A percentile compares a stretch with the other conserved stretches of the same genome.
Conservation (phyloP, 2,888 invertebrate genomes). For the Drosophila fungiperda region DNA sequence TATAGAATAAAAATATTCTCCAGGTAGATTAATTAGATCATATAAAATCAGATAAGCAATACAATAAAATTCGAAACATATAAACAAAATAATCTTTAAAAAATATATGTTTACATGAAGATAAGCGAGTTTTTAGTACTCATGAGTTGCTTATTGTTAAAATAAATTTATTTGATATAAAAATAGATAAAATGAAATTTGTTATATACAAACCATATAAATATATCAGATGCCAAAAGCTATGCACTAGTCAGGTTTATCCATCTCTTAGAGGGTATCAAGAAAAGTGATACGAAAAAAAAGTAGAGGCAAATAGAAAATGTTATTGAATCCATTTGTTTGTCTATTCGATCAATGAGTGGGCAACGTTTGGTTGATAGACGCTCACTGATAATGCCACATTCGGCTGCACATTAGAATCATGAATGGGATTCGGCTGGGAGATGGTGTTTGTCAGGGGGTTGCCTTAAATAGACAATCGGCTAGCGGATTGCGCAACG, state of each 20-base stretch:
- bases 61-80: neutral
- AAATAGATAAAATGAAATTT: neutral
- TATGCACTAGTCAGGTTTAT: neutral
- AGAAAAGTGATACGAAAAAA: slow-evolving; percentile 25
- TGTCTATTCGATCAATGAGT: slow-evolving; percentile 34
- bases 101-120: neutral
- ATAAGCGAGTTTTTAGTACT: neutral
- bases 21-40: neutral
- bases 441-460: slow-evolving; percentile 17
- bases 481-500: slow-evolving; percentile 34
- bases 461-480: slow-evolving; percentile 28
- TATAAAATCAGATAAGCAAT: neutral
- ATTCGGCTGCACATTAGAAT: slow-evolving; percentile 48
- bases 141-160: neutral
- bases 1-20: neutral
- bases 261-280: neutral
- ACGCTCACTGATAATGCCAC: slow-evolving; percentile 36
- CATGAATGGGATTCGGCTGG: slow-evolving; percentile 66
- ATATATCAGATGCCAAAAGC: neutral
- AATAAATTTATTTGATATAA: neutral
- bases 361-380: slow-evolving; percentile 13
- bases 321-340: slow-evolving; percentile 32
- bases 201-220: too few relatives aligned
- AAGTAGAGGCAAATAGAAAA: slow-evolving; percentile 39
- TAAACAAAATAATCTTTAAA: neutral